Evolutionary conservation across 1,140 invertebrate genomes (phyloP).

Genomic region (Chironomus striatipennis): DNA sequence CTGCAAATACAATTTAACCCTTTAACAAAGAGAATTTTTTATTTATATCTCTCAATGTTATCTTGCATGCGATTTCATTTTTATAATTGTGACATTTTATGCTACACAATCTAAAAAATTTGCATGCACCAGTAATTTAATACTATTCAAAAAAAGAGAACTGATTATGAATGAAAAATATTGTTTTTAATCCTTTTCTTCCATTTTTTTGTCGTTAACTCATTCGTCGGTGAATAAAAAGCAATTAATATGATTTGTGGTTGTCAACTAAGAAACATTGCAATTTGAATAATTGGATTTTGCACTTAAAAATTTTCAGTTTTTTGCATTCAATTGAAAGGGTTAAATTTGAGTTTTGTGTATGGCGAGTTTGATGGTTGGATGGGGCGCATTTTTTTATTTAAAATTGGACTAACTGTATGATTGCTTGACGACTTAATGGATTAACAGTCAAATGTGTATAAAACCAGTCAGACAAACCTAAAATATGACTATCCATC

Average conservation of each 20-base stretch:
- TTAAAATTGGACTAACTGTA: too few relatives aligned
- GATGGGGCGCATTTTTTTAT: too few relatives aligned
- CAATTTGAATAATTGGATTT: constrained; percentile 22
- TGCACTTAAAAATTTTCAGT: constrained; percentile 17
- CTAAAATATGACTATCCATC: too few relatives aligned
- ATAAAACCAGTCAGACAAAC: too few relatives aligned
- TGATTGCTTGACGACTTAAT: too few relatives aligned
- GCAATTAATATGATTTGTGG: constrained; percentile 20
- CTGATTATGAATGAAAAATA: constrained; percentile 2
- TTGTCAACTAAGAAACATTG: not conserved
- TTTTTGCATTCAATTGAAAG: constrained; percentile 1
- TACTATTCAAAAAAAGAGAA: not conserved
- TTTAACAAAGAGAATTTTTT: not conserved
- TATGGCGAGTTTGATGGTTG: too few relatives aligned
- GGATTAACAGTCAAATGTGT: too few relatives aligned
- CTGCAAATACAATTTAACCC: not conserved
- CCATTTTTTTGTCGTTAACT: not conserved
- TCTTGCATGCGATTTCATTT: not conserved
- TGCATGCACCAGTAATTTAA: constrained; percentile 21
- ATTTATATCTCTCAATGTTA: constrained; percentile 3
- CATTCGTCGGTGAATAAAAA: not conserved
- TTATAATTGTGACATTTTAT: not conserved
- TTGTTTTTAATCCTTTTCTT: not conserved
- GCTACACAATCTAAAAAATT: not conserved
- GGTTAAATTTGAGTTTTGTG: not conserved